Base-by-base conservation (phyloP, 2,113 vertebrate genomes). In the Charadrius vociferus region DNA sequence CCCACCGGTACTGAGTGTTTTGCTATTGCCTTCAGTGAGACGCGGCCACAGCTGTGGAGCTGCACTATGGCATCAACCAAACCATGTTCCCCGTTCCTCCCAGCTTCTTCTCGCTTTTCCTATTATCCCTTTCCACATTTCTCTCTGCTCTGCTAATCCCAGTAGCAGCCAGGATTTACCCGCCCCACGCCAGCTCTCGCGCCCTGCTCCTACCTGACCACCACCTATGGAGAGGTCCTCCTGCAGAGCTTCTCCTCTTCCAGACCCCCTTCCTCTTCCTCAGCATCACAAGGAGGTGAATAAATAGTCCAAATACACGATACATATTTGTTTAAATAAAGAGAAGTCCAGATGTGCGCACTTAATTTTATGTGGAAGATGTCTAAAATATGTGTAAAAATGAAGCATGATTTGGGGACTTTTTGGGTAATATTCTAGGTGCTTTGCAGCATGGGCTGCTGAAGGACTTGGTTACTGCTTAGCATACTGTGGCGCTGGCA, bases 1-100 rank as follows among this genome's bases (percentile, higher is more conserved):
- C n/a, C 14, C 1, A 4, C 1, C 4, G 9, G 23, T 4, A 11
- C 24, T 3, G 14, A 52, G 34, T 1, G 2, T 9, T 75, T 37
- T 45, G 55, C 67, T 58, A 0, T 20, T 56, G 61, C 9, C 34
- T 52, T 41, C 37, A 13, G 67, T 15, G 62, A 4, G 6, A 12
- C 0, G 1, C 19, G 49, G 55, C 30, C 36, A 45, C 14, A 16
- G n/a, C 56, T 37, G 43, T 17, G 43, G 49, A 73, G 26, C 49
- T 67, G 34, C 20, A 3, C 59, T 23, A 26, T 47, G 55, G 19
- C 50, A 27, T 30, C 72, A 87, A 6, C 37, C 55, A 10, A 32
- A 36, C 36, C 37, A 1, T 6, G 9, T 11, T 41, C 26, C 26
- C 43, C 29, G 14, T 52, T 71, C 45, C 30, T 77, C 23, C 20